phyloP scores from a whole-genome alignment of 2,113 vertebrate genomes.

The Tenrec ecaudatus region DNA sequence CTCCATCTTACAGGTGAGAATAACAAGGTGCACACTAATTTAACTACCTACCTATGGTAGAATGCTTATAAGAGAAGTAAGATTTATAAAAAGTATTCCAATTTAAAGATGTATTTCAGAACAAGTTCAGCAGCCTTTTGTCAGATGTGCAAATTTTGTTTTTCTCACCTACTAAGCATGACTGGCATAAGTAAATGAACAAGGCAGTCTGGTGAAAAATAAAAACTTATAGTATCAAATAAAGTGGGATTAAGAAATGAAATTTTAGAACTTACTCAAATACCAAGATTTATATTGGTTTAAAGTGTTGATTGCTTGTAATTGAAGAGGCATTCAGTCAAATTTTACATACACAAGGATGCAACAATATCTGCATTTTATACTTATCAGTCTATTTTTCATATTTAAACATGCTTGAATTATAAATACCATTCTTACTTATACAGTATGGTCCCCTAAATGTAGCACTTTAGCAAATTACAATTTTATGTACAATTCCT shows the following conservation, averaged over 20 bases:
- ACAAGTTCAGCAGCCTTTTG: not conserved
- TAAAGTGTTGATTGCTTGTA: not conserved
- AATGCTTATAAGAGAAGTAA: not conserved
- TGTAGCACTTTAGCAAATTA: not conserved
- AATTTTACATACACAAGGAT: not conserved
- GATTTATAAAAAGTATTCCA: not conserved
- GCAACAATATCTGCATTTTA: not conserved
- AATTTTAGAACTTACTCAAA: not conserved
- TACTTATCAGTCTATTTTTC: not conserved
- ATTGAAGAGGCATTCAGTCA: not conserved
- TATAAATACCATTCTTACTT: not conserved
- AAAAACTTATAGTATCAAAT: not conserved
- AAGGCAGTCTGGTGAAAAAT: not conserved
- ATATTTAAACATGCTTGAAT: not conserved
- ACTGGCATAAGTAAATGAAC: not conserved
- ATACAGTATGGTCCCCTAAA: not conserved
- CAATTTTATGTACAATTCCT: not conserved
- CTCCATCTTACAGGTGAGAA: not conserved
- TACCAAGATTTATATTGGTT: not conserved
- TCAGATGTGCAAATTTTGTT: not conserved
- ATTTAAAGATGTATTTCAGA: slow-evolving; percentile 7
- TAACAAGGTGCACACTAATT: not conserved
- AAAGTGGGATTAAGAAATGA: not conserved
- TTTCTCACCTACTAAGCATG: not conserved
- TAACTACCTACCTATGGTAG: not conserved